These are phyloP conservation scores for Amazona vittata DNA, from an alignment of 2,113 vertebrate genomes.

Conservation along the genomic window DNA sequence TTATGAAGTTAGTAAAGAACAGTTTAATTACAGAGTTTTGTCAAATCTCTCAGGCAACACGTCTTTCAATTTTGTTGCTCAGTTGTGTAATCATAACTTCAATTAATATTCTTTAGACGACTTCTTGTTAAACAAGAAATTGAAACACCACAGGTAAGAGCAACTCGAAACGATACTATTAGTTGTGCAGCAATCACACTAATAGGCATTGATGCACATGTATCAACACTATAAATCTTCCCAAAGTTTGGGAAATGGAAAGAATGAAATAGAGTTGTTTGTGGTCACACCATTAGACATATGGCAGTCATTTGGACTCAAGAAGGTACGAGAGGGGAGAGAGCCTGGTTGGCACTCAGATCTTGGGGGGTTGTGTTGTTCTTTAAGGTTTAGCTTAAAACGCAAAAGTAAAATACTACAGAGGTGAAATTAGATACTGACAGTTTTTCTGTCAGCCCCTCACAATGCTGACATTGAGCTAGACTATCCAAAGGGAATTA, in stretches of 20 bases:
- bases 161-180: background rate
- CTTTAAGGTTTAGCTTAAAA: background rate
- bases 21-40: conserved; percentile 13
- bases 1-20: background rate
- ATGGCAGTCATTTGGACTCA: background rate
- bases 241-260: background rate
- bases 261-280: background rate
- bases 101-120: background rate
- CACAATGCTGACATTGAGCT: background rate
- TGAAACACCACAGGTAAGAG: background rate
- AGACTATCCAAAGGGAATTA: background rate
- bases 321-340: background rate
- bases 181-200: background rate
- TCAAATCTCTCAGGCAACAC: background rate
- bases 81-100: background rate
- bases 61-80: background rate
- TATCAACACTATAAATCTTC: background rate
- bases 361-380: fast-evolving
- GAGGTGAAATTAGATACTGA: background rate
- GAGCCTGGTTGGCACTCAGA: background rate
- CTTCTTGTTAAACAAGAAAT: conserved; percentile 8
- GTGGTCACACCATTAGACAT: background rate
- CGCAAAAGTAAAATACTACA: background rate
- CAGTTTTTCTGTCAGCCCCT: background rate
- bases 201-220: background rate